Base-by-base conservation (phyloP, 2,888 invertebrate species). In the Morpho achilles region DNA sequence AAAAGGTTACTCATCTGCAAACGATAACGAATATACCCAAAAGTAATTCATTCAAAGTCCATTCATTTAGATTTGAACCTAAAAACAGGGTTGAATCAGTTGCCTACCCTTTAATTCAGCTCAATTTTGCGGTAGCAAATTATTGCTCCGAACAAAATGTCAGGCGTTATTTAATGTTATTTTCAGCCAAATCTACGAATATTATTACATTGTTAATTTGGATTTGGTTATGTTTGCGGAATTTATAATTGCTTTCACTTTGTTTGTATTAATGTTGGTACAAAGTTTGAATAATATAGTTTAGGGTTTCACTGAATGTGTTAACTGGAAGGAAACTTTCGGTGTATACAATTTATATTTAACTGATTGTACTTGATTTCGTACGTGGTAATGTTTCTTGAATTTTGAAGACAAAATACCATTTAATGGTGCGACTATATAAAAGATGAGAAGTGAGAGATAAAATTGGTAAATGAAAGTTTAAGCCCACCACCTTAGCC, bases 101-200 rank as follows among this genome's bases (percentile, higher is more conserved):
- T 63, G 16, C 16, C 16, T 16, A 16, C 64, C 64, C 66, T 66
- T 66, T 68, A 65, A 67, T 66, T 66, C 59, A 58, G 64, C 58
- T 50, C 62, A 64, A 67, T 67, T 66, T 49, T 63, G 65, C 58
- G 66, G 58, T 58, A 52, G 46, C 57, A 64, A 69, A 67, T 69
- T 65, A 67, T 69, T 69, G 69, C 69, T 63, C 59, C 56, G 56
- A 52, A 62, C 58, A 67, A 69, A 68, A 61, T 53, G 67, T 50
- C 64, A 66, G 69, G 67, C 69, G 69, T 61, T 64, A 62, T 63
- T 64, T 66, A 66, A 62, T 63, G 62, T 61, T 62, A 66, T 65
- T 57, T 63, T 57, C 51, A 59, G 58, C 59, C 48, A 43, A 48
- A 46, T 32, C 48, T 49, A 32, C 32, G 32, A 32, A 3, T 32